These are phyloP conservation scores for Hirtodrosophila histrioides DNA, from an alignment of 2,888 invertebrate genomes.

Conservation along the genomic window DNA sequence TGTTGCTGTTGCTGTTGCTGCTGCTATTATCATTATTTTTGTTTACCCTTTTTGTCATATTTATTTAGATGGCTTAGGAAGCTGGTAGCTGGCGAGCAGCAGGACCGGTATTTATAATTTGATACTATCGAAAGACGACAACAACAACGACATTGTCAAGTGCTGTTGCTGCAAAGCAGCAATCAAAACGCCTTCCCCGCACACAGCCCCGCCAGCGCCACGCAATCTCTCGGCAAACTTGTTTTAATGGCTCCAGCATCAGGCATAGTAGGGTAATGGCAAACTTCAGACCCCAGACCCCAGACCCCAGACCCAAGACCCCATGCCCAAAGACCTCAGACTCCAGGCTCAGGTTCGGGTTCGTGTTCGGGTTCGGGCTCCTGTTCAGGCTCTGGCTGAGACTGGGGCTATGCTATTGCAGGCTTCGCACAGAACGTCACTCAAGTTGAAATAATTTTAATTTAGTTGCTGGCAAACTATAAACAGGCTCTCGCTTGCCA, in stretches of 20 bases:
- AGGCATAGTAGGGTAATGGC: constrained; percentile 38
- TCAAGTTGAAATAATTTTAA: constrained; percentile 74
- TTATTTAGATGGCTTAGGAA: constrained; percentile 18
- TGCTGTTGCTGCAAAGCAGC: constrained; percentile 25
- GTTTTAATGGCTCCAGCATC: constrained; percentile 61
- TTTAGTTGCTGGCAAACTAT: constrained; percentile 72
- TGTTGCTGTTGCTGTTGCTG: constrained; percentile 4
- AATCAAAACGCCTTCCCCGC: constrained; percentile 53
- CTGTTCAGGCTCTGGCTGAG: constrained; percentile 4
- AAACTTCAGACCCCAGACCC: constrained; percentile 19
- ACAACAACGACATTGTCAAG: constrained; percentile 29
- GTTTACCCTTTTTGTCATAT: constrained; percentile 19
- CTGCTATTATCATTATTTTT: constrained; percentile 13
- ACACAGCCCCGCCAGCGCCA: neutral
- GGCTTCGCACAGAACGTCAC: constrained; percentile 59
- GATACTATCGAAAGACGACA: constrained; percentile 52
- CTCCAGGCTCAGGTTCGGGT: neutral
- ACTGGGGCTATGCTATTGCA: constrained; percentile 56
- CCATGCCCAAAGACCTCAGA: neutral
- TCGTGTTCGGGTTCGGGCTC: neutral
- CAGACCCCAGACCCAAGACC: constrained; percentile 8
- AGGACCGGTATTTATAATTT: constrained; percentile 61
- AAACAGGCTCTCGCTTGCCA: constrained; percentile 55
- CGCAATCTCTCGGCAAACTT: constrained; percentile 48
- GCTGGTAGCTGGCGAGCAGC: constrained; percentile 1